phyloP scores from a whole-genome alignment of 1,140 invertebrate species.

The Lordiphosa stackelbergi region DNA sequence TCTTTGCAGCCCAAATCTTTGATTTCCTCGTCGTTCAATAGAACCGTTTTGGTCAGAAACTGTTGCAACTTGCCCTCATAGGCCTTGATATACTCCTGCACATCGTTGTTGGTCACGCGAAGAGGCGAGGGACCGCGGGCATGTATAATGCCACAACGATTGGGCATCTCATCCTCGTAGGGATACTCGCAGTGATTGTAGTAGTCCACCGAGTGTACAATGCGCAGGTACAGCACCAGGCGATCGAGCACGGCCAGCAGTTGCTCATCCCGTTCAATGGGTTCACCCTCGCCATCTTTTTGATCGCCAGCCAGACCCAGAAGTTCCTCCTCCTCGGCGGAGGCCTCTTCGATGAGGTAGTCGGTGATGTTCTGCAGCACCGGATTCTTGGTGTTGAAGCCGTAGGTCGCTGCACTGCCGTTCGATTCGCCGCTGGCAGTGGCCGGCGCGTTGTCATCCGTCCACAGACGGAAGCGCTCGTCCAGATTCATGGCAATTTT shows the following conservation, averaged over 20 bases:
- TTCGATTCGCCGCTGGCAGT: slow-evolving; percentile 40
- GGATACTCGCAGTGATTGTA: slow-evolving; percentile 99
- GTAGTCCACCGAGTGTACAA: slow-evolving; percentile 99
- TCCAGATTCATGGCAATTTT: slow-evolving; percentile 97
- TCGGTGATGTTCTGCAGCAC: slow-evolving; percentile 98
- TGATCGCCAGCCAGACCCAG: slow-evolving; percentile 84
- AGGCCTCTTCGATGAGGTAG: slow-evolving; percentile 98
- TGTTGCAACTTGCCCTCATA: slow-evolving; percentile 93
- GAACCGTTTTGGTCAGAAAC: slow-evolving; percentile 86
- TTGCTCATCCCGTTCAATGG: slow-evolving; percentile 88
- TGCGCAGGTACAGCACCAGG: slow-evolving; percentile 94
- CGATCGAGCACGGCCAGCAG: slow-evolving; percentile 85
- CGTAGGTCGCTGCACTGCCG: slow-evolving; percentile 80
- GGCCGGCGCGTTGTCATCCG: slow-evolving; percentile 43
- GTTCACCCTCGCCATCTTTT: slow-evolving; percentile 79
- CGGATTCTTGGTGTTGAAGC: slow-evolving; percentile 94
- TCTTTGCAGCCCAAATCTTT: slow-evolving; percentile 92
- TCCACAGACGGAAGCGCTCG: slow-evolving; percentile 90
- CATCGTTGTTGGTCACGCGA: slow-evolving; percentile 84
- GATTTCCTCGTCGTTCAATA: slow-evolving; percentile 88
- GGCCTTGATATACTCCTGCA: slow-evolving; percentile 86
- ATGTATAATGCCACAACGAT: slow-evolving; percentile 98
- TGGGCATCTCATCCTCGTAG: slow-evolving; percentile 99
- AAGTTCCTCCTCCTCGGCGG: slow-evolving; percentile 97
- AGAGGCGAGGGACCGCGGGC: slow-evolving; percentile 91